Percentiles rank a stretch among this genome's conserved stretches.
Evolutionary conservation across 2,113 vertebrate species (phyloP).

Genomic region (Leucosticte australis): DNA sequence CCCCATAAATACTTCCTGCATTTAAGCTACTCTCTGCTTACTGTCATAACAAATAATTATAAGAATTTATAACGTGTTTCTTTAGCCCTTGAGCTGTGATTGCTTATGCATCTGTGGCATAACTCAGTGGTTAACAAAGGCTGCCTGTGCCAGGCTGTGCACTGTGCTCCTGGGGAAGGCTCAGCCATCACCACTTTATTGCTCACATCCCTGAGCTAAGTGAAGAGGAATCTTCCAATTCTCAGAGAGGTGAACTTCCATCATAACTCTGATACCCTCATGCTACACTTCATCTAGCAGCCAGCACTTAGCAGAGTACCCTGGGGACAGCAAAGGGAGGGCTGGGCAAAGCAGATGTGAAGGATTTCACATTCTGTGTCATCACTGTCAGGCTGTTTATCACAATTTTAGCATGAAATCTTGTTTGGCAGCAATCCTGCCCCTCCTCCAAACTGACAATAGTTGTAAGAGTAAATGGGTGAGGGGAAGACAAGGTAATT

Average conservation of each 20-base stretch:
- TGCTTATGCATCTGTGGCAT: not conserved
- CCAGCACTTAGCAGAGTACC: not conserved
- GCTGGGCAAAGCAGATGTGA: not conserved
- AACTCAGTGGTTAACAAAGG: not conserved
- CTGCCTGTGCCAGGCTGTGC: not conserved
- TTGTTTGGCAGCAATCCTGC: not conserved
- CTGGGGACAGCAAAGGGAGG: not conserved
- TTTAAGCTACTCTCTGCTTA: not conserved
- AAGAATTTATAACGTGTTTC: not conserved
- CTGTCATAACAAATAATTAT: not conserved
- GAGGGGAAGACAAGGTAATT: not conserved
- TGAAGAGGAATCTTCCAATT: not conserved
- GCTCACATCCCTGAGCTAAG: not conserved
- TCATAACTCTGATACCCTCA: not conserved
- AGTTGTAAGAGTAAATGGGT: not conserved
- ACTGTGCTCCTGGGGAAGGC: accelerated
- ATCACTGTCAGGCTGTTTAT: not conserved
- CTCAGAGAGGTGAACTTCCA: not conserved
- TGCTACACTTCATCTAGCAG: not conserved
- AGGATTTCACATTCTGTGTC: not conserved
- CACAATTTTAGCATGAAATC: not conserved
- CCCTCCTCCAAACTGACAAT: not conserved
- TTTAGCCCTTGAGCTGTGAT: not conserved
- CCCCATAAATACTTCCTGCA: not conserved
- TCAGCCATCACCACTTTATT: not conserved